A percentile compares a stretch with the other conserved stretches of the same genome.
Evolutionary conservation across 2,113 vertebrate species (phyloP).

Genomic region (Xyliphius kryptos): DNA sequence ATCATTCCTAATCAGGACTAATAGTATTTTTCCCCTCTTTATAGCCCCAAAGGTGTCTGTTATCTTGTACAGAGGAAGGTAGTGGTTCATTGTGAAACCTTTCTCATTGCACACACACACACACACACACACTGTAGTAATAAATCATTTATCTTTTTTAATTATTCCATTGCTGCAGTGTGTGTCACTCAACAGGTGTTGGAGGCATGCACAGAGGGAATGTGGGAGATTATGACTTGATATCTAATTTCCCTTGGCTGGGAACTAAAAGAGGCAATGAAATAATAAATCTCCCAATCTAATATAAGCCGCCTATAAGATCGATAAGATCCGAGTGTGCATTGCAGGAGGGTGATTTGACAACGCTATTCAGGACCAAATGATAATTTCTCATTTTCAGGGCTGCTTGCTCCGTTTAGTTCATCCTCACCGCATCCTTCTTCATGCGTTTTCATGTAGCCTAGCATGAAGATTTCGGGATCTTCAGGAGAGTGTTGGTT

Average conservation of each 20-base stretch:
- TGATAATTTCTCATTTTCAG: conserved; percentile 29
- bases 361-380: conserved; percentile 26
- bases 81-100: conserved; percentile 12
- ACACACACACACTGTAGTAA: conserved; percentile 5
- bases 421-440: conserved; percentile 30
- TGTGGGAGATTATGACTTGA: conserved; percentile 30
- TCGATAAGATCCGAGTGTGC: conserved; percentile 28
- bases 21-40: too few relatives aligned
- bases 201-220: conserved; percentile 5
- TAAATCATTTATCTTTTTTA: conserved; percentile 39
- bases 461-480: too few relatives aligned
- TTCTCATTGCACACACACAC: not conserved
- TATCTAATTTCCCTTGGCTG: conserved; percentile 37
- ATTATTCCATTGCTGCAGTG: conserved; percentile 33
- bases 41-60: conserved; percentile 15
- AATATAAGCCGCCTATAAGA: conserved; percentile 34
- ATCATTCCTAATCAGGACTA: conserved; percentile 41
- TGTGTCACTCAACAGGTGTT: conserved; percentile 39
- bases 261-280: conserved; percentile 27
- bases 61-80: not conserved
- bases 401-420: conserved; percentile 19
- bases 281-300: conserved; percentile 35
- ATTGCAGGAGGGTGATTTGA: conserved; percentile 27
- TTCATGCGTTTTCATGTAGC: conserved; percentile 14
- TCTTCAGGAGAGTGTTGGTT: too few relatives aligned